Evolutionary conservation across 2,797 vertebrate genomes (phyloP).

Genomic region (Austrolebias charrua): DNA sequence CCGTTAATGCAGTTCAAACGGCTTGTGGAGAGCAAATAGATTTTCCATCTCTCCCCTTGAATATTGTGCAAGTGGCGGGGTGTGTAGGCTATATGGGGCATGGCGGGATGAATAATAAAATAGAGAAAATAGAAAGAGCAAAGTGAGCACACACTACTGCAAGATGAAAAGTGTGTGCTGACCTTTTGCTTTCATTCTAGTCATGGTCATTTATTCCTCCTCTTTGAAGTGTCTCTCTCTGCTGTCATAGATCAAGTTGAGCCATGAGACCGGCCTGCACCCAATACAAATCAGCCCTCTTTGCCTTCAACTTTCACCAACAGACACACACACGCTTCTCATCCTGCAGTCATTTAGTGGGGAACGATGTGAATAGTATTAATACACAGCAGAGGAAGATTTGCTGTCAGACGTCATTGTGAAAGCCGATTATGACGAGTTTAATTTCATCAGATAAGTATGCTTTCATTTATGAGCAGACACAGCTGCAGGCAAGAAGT

Average conservation of each 20-base stretch:
- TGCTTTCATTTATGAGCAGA: constrained; percentile 44
- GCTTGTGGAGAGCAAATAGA: constrained; percentile 12
- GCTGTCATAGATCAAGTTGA: constrained; percentile 49
- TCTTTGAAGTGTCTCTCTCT: constrained; percentile 65
- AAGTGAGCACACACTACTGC: constrained; percentile 17
- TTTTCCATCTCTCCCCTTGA: constrained; percentile 10
- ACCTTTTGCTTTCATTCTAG: constrained; percentile 59
- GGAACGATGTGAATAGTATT: constrained; percentile 48
- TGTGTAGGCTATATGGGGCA: constrained; percentile 17
- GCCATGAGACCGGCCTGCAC: constrained; percentile 35
- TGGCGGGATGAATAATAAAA: constrained; percentile 31
- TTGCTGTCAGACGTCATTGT: constrained; percentile 56
- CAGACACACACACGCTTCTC: constrained; percentile 10
- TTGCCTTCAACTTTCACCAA: constrained; percentile 3
- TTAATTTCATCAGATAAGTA: constrained; percentile 70
- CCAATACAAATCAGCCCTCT: constrained; percentile 33
- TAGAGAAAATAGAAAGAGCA: constrained; percentile 4
- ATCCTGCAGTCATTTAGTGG: constrained; percentile 5
- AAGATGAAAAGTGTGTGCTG: constrained; percentile 36
- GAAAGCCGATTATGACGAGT: constrained; percentile 65
- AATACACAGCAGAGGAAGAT: constrained; percentile 44
- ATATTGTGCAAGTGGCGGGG: constrained; percentile 15
- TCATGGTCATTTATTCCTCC: constrained; percentile 51
- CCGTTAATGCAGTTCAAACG: constrained; percentile 21
- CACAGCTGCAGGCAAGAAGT: constrained; percentile 17